A percentile compares a stretch with the other conserved stretches of the same genome.
phyloP scores from a whole-genome alignment of 2,888 invertebrate species.

The Gryllus longicercus region DNA sequence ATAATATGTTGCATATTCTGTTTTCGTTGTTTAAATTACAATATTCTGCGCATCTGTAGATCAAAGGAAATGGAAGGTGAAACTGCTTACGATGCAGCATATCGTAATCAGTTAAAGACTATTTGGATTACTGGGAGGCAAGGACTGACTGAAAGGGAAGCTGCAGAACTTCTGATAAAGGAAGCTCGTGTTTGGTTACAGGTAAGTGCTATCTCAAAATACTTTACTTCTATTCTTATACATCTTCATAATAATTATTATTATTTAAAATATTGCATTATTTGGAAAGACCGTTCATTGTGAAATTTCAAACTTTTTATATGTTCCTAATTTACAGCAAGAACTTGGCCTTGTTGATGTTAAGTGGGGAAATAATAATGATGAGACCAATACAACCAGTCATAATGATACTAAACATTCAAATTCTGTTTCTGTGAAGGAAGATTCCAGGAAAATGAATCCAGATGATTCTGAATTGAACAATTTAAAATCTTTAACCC shows the following conservation, averaged over 20 bases:
- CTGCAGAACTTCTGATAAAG: slow-evolving; percentile 69
- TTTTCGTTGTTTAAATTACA: background rate
- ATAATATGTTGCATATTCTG: too few species aligned
- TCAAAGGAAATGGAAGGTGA: slow-evolving; percentile 71
- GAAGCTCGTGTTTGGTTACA: slow-evolving; percentile 70
- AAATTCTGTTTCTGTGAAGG: slow-evolving; percentile 12
- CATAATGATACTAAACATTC: too few species aligned
- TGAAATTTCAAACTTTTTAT: slow-evolving; percentile 17
- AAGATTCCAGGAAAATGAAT: background rate
- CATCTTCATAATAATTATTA: background rate
- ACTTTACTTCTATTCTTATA: too few species aligned
- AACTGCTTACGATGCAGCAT: slow-evolving; percentile 59
- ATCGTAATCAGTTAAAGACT: slow-evolving; percentile 65
- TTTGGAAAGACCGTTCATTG: background rate
- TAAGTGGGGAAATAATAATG: slow-evolving; percentile 26
- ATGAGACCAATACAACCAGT: background rate
- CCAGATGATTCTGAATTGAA: background rate
- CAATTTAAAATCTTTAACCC: background rate
- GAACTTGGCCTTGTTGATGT: slow-evolving; percentile 60
- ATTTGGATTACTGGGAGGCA: slow-evolving; percentile 77
- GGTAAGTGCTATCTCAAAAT: slow-evolving; percentile 41
- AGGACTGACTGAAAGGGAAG: slow-evolving; percentile 76
- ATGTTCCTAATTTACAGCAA: slow-evolving; percentile 52
- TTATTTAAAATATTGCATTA: background rate
- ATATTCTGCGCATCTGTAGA: slow-evolving; percentile 45